Conservation (phyloP, 2,797 vertebrate genomes). For the Pachyuromys duprasi region DNA sequence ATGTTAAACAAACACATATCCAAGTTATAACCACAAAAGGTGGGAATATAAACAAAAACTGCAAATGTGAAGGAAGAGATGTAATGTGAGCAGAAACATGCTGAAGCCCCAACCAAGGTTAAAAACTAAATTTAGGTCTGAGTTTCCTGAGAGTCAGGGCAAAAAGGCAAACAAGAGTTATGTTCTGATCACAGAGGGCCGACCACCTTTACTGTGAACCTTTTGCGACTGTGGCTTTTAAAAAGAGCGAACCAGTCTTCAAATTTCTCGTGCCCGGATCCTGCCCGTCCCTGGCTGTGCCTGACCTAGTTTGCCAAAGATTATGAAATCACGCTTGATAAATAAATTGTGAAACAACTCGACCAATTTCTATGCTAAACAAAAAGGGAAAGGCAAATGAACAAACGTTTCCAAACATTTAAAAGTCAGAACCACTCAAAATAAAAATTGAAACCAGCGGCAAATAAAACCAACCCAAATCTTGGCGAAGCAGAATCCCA, state of each 20-base stretch:
- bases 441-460: conserved; percentile 78
- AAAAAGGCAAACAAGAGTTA: conserved; percentile 58
- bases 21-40: neutral
- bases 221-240: neutral
- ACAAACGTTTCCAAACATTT: conserved; percentile 82
- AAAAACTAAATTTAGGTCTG: conserved; percentile 56
- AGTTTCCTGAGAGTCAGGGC: conserved; percentile 56
- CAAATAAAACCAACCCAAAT: conserved; percentile 84
- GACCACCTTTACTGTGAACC: conserved; percentile 38
- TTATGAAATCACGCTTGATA: conserved; percentile 76
- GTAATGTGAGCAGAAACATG: neutral
- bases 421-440: conserved; percentile 76
- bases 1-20: neutral
- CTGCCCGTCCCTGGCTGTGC: conserved; percentile 33
- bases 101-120: neutral
- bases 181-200: conserved; percentile 14
- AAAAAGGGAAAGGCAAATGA: conserved; percentile 64
- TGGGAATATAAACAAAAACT: neutral
- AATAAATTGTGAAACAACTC: conserved; percentile 75
- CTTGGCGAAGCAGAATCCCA: conserved; percentile 82
- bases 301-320: conserved; percentile 73
- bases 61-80: neutral
- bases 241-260: conserved; percentile 51
- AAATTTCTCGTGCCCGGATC: neutral
- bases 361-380: conserved; percentile 72